Base-by-base conservation (phyloP, 2,113 vertebrate genomes). In the Himantopus leucocephalus region DNA sequence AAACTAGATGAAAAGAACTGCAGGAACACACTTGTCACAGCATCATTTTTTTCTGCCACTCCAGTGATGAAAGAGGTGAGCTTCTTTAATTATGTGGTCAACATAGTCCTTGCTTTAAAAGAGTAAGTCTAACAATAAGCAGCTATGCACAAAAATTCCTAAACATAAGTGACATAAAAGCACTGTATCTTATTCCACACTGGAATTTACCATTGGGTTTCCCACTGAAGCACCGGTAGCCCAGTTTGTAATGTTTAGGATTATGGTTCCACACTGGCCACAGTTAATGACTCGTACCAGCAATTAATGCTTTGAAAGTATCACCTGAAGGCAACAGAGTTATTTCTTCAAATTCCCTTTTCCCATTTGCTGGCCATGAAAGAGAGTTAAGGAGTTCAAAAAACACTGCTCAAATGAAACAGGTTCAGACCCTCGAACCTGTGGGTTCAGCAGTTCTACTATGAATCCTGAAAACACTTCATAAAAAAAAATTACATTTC, bases 221-320 rank as follows among this genome's bases (percentile, higher is more conserved):
- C 66, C 64, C 53, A 63, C 50, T 48, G 53, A 66, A 67, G n/a
- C 67, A 66, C 20, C 23, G 24, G 55, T 34, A 88, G 63, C 18
- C 1, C 0, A 3, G 27, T 48, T 84, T 86, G 9, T 73, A 27
- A 74, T 20, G 27, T 34, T 86, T 63, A 81, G 11, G 34, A 56
- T 64, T 76, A 82, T 13, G 9, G 52, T 76, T 90, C 50, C 71
- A 41, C 41, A 23, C 30, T 37, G 13, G 20, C n/a, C 64, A 88
- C 43, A 80, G 66, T 39, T 91, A 60, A 87, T 41, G 35, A 90
- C 53, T 58, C 3, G 2, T 24, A 91, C 5, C 16, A 87, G 47
- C 68, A 93, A 92, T 64, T 86, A 92, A 74, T 30, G 48, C 39
- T 77, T 75, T 92, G 66, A 79, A 50, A 92, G 39, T n/a, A 95